Base-by-base conservation (phyloP, 2,113 vertebrate species). In the Lipophrys pholis region DNA sequence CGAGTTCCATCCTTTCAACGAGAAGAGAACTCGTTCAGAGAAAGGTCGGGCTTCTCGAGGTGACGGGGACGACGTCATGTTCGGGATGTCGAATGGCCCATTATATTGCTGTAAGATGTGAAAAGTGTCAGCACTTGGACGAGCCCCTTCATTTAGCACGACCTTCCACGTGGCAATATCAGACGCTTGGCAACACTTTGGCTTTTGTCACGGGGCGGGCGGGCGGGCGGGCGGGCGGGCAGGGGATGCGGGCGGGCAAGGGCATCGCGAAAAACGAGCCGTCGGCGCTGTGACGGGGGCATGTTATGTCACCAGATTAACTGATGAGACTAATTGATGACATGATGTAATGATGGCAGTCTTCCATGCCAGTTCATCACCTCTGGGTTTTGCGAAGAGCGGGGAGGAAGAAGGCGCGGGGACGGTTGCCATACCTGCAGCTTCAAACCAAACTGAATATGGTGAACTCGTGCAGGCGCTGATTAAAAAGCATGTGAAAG, bases 291-390 rank as follows among this genome's bases (percentile, higher is more conserved):
- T 76, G 40, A 2, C 39, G 21, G 46, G 84, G 87, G 76, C 75
- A 76, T 76, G 72, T 83, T 83, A 73, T 83, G 76, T 87, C 72
- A 81, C 57, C 17, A 6, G 40, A 64, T 57, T 77, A 69, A 86
- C 63, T 80, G 76, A 88, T 73, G 80, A 84, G 61, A 85, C 83
- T 76, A 80, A 88, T 63, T 76, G 59, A 86, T 86, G 85, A 74
- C 61, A 46, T 65, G 41, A 76, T 42, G 4, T 63, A 78, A 82
- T 55, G 55, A 80, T 65, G 78, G 48, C 73, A 49, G 65, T 43
- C 73, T 74, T 59, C 58, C 78, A 69, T 69, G 64, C 66, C 67
- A 41, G 62, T 85, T 82, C 55, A 69, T 78, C 61, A 73, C 74
- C 69, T 76, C 68, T 72, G 60, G 74, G 43, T 73, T 57, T 41